Base-by-base conservation (phyloP, 2,888 invertebrate species). In the Synergus gifuensis region DNA sequence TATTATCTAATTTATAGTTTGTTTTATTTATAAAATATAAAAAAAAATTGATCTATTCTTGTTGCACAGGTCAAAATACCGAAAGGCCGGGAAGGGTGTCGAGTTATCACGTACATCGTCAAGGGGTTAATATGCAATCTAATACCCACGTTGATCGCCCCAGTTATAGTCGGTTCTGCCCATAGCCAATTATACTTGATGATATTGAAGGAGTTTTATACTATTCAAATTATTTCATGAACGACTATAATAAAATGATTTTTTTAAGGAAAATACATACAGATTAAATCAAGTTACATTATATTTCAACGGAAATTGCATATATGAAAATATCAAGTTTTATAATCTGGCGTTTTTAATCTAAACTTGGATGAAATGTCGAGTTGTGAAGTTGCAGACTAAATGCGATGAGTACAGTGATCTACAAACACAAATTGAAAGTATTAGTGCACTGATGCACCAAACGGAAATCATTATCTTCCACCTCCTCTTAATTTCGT, bases 381-480 rank as follows among this genome's bases (percentile, higher is more conserved):
- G 4, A 69, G 22, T 49, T n/a, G 14, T 9, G 36, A 0, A 36
- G 5, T 36, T 36, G 5, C 3, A 46, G n/a, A 69, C 36, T 16
- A 9, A 5, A 64, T n/a, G 64, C 14, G 69, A 69, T 46, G 49
- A 69, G 28, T 69, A 49, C 69, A 69, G 28, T 49, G 49, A 69
- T 69, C 28, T 28, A 44, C 12, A 67, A 44, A 18, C 46, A 44
- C 12, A 67, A 44, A 18, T 22, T 28, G 44, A 18, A 67, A 49
- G 49, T 69, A 36, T 36, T 36, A 49, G 28, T 46, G 8, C 28
- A 11, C 49, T 49, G 5, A 2, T 67, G 18, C 18, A 49, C 49
- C 36, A 36, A 69, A 69, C 69, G 49, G 49, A 69, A 76, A 80
- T 36, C 60, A 18, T 76, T 67, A 76, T 80, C 58, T 78, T 9